phyloP scores from a whole-genome alignment of 1,140 invertebrate genomes.

The Gryon sp. region DNA sequence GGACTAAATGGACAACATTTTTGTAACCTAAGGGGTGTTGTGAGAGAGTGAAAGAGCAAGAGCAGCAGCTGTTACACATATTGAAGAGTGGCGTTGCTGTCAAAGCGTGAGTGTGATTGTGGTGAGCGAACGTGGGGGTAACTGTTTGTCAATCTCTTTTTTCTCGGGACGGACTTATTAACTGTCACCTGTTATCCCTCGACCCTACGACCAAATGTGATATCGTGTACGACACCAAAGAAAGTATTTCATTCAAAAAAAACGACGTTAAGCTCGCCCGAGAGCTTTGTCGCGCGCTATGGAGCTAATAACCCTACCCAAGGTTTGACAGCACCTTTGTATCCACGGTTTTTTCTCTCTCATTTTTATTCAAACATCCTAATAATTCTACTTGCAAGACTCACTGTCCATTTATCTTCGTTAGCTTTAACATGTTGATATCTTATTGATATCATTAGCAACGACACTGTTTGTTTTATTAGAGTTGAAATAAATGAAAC shows the following conservation, averaged over 20 bases:
- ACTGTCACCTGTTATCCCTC: slow-evolving; percentile 32
- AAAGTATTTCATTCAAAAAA: slow-evolving; percentile 17
- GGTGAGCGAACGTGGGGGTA: slow-evolving; percentile 17
- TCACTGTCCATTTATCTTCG: too few species aligned
- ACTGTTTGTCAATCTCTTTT: slow-evolving; percentile 22
- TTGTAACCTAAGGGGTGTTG: neutral
- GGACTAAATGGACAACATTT: neutral
- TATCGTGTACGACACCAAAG: slow-evolving; percentile 33
- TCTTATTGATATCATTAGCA: too few species aligned
- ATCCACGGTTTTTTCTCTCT: neutral
- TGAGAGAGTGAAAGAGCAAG: too few species aligned
- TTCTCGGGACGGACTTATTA: slow-evolving; percentile 25
- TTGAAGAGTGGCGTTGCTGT: slow-evolving; percentile 42
- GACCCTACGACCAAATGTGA: slow-evolving; percentile 32
- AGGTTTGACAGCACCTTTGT: slow-evolving; percentile 35
- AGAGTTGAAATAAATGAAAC: too few species aligned
- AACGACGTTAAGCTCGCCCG: slow-evolving; percentile 25
- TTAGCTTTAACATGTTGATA: too few species aligned
- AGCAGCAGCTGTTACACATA: slow-evolving; percentile 24
- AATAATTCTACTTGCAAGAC: too few species aligned
- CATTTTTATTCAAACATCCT: too few species aligned
- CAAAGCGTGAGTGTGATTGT: slow-evolving; percentile 30
- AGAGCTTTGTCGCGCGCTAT: slow-evolving; percentile 28
- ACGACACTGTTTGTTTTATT: too few species aligned
- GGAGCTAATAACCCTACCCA: slow-evolving; percentile 53